Percentiles rank a stretch among this genome's conserved stretches.
These are phyloP conservation scores for Nebria brevicollis DNA, from an alignment of 2,888 invertebrate genomes.

Conservation along the genomic window DNA sequence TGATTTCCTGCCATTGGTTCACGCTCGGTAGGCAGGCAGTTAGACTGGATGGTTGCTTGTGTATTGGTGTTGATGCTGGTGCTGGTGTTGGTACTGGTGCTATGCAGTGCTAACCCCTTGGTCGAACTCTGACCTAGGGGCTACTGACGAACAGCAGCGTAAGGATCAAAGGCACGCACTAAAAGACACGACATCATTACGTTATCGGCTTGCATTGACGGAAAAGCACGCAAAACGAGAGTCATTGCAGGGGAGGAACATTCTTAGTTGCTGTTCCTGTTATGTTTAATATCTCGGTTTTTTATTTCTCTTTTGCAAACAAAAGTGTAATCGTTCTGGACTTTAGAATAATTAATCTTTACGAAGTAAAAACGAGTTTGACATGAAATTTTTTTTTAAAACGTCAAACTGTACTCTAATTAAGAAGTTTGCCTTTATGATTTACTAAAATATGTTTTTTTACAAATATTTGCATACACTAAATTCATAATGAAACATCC, in stretches of 20 bases:
- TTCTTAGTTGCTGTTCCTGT: not conserved
- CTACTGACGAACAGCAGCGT: constrained; percentile 10
- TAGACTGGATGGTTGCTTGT: not conserved
- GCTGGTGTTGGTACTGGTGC: not conserved
- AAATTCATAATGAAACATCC: too few relatives aligned
- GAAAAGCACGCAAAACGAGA: not conserved
- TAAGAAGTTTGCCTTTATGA: not conserved
- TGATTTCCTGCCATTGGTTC: constrained; percentile 47
- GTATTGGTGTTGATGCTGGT: not conserved
- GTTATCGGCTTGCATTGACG: not conserved
- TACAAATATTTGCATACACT: too few relatives aligned
- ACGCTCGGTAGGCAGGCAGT: constrained; percentile 9
- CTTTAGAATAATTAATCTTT: not conserved
- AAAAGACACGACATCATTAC: constrained; percentile 22
- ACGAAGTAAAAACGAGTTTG: not conserved
- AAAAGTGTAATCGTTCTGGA: not conserved
- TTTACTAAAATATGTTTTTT: not conserved
- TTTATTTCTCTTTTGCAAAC: not conserved
- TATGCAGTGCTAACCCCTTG: constrained; percentile 20
- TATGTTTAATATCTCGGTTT: not conserved
- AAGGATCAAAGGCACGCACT: constrained; percentile 34
- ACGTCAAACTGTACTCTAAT: not conserved
- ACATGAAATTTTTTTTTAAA: not conserved
- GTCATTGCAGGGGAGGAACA: not conserved
- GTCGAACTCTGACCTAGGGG: constrained; percentile 36